These are phyloP conservation scores for Mycalesis mineus DNA, from an alignment of 2,888 invertebrate species.

Conservation along the genomic window DNA sequence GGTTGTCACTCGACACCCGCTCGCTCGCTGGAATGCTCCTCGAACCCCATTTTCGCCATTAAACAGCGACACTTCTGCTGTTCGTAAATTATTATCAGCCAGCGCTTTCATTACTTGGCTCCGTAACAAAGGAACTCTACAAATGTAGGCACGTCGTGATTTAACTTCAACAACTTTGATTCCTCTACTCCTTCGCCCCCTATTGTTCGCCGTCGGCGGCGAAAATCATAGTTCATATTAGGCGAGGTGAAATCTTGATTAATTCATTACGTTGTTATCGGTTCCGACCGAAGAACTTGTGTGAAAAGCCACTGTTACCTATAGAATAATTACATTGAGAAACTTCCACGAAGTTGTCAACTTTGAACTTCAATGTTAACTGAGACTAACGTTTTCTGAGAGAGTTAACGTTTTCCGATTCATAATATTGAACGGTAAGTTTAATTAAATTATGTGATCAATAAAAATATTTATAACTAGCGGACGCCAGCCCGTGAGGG, in stretches of 20 bases:
- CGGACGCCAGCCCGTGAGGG: no score
- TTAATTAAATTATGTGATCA: no score
- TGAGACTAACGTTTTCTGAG: no score
- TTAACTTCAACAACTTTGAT: constrained; percentile 65
- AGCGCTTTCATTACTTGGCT: constrained; percentile 74
- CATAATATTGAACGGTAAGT: no score
- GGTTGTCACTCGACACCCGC: constrained; percentile 60
- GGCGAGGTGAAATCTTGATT: constrained; percentile 75
- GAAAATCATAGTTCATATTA: constrained; percentile 72
- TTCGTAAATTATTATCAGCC: constrained; percentile 77
- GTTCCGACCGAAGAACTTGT: constrained; percentile 54
- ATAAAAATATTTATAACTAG: no score
- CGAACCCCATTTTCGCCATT: constrained; percentile 63
- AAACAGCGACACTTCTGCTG: constrained; percentile 76
- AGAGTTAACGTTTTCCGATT: no score
- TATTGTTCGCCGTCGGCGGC: constrained; percentile 60
- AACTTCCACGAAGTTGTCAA: constrained; percentile 23
- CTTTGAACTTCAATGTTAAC: neutral
- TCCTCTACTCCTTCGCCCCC: constrained; percentile 59
- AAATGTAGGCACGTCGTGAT: constrained; percentile 65
- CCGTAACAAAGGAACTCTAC: constrained; percentile 71
- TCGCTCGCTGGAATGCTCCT: constrained; percentile 68
- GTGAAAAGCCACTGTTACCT: constrained; percentile 50
- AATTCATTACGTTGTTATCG: constrained; percentile 70
- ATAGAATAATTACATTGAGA: constrained; percentile 52